Evolutionary conservation across 2,888 invertebrate species (phyloP).

Genomic region (Bombyx huttoni): DNA sequence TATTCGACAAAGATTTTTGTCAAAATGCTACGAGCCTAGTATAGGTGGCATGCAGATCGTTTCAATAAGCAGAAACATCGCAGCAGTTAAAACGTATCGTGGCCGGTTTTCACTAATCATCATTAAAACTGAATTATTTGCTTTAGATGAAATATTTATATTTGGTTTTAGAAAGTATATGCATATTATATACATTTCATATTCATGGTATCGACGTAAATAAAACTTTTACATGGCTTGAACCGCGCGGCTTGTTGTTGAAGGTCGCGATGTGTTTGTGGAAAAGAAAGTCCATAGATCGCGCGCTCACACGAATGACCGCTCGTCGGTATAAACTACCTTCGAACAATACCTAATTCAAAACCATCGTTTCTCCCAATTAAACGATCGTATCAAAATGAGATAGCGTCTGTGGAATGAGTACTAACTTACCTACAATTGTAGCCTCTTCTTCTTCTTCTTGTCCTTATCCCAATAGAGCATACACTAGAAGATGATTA

Average conservation of each 20-base stretch:
- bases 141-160: background rate
- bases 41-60: background rate
- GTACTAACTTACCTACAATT: background rate
- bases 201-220: background rate
- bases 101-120: background rate
- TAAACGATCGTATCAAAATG: background rate
- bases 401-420: background rate
- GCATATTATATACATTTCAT: background rate
- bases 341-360: background rate
- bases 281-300: constrained; percentile 59
- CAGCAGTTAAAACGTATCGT: background rate
- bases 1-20: too few relatives aligned
- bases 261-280: constrained; percentile 32
- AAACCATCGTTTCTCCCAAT: background rate
- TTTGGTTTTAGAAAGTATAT: background rate
- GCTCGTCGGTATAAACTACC: background rate
- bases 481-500: too few relatives aligned
- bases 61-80: background rate
- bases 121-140: background rate
- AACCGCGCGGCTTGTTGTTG: constrained; percentile 9
- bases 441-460: too few relatives aligned
- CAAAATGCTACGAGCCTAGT: too few relatives aligned
- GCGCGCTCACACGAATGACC: constrained; percentile 1
- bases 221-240: background rate
- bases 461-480: too few relatives aligned